Evolutionary conservation across 2,113 vertebrate species (phyloP).

Genomic region (Pelecanus crispus): DNA sequence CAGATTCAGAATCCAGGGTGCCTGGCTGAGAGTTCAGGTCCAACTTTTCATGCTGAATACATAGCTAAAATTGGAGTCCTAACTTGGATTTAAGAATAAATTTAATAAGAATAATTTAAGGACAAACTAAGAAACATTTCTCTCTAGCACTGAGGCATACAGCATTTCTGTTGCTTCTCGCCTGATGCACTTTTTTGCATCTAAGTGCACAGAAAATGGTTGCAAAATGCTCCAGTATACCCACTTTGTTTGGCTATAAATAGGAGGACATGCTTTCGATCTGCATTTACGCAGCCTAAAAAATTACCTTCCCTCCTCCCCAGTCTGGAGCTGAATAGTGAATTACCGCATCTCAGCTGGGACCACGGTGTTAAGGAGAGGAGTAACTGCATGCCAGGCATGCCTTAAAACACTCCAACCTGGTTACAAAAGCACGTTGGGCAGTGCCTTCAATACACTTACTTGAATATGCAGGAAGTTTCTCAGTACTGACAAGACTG

Average conservation of each 20-base stretch:
- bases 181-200: neutral
- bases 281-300: neutral
- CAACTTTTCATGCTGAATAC: neutral
- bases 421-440: neutral
- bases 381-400: neutral
- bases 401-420: neutral
- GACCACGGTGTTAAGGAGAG: neutral
- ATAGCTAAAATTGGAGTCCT: neutral
- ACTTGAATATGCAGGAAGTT: neutral
- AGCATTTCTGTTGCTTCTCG: neutral
- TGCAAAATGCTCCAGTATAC: neutral
- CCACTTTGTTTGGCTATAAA: neutral
- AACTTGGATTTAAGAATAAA: neutral
- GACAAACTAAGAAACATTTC: neutral
- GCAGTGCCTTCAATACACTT: neutral
- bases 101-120: too few species aligned
- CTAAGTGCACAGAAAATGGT: neutral
- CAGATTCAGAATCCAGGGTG: neutral
- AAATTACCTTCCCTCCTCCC: neutral
- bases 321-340: neutral
- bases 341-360: neutral
- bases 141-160: neutral
- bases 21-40: neutral
- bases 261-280: neutral
- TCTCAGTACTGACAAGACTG: neutral